These are phyloP conservation scores for Panagrolaimus sp. DNA, from an alignment of 1,140 invertebrate species.

Conservation along the genomic window DNA sequence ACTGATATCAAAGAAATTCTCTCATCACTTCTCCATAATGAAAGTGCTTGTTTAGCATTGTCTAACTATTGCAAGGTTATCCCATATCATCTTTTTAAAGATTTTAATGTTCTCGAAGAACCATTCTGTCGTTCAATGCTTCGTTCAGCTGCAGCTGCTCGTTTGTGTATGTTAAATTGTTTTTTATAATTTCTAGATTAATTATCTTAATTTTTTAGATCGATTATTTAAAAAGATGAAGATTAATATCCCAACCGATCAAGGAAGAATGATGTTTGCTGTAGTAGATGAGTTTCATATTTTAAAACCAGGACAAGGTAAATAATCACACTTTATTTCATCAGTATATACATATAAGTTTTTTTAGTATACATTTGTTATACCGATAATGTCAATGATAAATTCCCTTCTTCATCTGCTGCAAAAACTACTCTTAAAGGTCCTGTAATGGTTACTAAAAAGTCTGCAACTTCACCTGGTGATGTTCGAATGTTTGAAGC, in stretches of 20 bases:
- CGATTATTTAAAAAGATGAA: conserved; percentile 35
- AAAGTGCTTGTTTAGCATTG: conserved; percentile 38
- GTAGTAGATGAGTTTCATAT: conserved; percentile 58
- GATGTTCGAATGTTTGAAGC: conserved; percentile 60
- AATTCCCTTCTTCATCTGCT: neutral
- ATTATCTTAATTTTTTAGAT: conserved; percentile 34
- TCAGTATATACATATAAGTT: no score
- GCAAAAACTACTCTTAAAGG: conserved; percentile 24
- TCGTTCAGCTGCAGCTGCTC: conserved; percentile 8
- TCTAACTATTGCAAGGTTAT: conserved; percentile 42
- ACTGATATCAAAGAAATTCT: conserved; percentile 41
- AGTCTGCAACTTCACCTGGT: conserved; percentile 59
- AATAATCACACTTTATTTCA: no score
- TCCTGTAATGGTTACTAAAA: conserved; percentile 59
- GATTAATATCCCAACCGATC: conserved; percentile 52
- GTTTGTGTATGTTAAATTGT: no score
- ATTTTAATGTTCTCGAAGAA: conserved; percentile 47
- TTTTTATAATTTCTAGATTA: conserved; percentile 20
- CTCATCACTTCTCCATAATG: conserved; percentile 36
- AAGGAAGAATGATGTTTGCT: conserved; percentile 59
- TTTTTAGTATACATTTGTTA: no score
- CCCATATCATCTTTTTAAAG: conserved; percentile 21
- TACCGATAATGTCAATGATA: conserved; percentile 34
- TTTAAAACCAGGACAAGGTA: conserved; percentile 58
- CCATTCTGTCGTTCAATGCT: conserved; percentile 57